Percentiles rank a stretch among this genome's conserved stretches.
These are phyloP conservation scores for Remorina albescens DNA, from an alignment of 2,797 vertebrate species.

Conservation along the genomic window DNA sequence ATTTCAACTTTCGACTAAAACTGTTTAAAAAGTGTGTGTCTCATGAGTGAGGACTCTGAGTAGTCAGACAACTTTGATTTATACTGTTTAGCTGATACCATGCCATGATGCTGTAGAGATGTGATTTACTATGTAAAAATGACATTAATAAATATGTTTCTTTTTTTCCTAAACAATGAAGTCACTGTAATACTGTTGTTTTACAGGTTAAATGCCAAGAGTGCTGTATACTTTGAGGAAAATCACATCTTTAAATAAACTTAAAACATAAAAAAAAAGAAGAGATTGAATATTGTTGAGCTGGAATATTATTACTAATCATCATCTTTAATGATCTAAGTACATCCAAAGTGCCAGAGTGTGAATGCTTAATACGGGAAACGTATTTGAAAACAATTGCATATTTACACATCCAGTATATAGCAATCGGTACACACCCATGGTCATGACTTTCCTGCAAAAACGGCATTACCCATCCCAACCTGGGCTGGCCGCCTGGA, in stretches of 20 bases:
- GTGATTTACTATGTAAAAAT: not conserved
- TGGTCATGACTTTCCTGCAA: not conserved
- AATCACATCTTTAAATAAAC: not conserved
- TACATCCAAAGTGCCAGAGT: too few relatives aligned
- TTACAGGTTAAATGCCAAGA: not conserved
- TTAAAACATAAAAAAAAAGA: too few relatives aligned
- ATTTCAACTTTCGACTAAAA: not conserved
- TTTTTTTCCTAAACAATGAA: not conserved
- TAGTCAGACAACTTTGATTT: too few relatives aligned
- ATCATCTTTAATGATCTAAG: not conserved
- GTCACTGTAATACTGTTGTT: not conserved
- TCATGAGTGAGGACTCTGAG: not conserved
- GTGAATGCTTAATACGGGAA: too few relatives aligned
- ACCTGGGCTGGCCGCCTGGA: too few relatives aligned
- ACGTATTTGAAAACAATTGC: too few relatives aligned
- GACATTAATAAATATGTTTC: not conserved
- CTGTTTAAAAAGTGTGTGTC: not conserved
- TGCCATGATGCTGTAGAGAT: not conserved
- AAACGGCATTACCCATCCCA: too few relatives aligned
- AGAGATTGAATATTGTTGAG: too few relatives aligned
- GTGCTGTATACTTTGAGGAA: not conserved
- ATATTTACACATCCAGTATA: too few relatives aligned
- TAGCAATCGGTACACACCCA: too few relatives aligned
- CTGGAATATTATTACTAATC: not conserved
- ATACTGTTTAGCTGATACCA: not conserved